A percentile compares a stretch with the other conserved stretches of the same genome.
Evolutionary conservation across 1,140 invertebrate genomes (phyloP).

Genomic region (Melanaphis sacchari): DNA sequence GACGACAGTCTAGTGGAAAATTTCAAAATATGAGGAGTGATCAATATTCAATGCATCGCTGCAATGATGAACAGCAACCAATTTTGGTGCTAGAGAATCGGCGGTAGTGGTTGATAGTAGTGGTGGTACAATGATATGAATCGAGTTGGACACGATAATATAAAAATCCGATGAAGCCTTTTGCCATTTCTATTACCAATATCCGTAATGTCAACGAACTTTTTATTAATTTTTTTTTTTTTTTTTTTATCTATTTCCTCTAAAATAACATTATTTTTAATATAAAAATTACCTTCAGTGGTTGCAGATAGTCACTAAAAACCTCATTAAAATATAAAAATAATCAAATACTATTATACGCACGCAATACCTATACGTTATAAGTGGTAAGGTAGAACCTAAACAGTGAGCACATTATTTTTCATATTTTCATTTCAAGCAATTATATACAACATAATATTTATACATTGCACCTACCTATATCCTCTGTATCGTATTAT

Average conservation of each 20-base stretch:
- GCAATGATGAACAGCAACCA: not conserved
- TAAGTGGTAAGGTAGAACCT: too few species aligned
- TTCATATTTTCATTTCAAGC: not conserved
- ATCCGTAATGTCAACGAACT: not conserved
- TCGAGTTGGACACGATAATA: not conserved
- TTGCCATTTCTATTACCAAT: not conserved
- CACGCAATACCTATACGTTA: not conserved
- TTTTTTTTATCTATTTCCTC: not conserved
- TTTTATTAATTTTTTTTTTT: not conserved
- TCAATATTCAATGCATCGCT: not conserved
- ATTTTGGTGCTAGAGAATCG: not conserved
- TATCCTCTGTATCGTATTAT: not conserved
- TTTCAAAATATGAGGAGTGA: not conserved
- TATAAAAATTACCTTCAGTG: not conserved
- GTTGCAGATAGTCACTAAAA: not conserved
- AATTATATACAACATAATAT: not conserved
- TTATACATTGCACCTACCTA: not conserved
- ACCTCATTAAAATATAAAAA: not conserved
- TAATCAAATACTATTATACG: slow-evolving; percentile 2
- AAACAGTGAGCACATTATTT: not conserved
- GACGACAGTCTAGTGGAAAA: not conserved
- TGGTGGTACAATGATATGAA: not conserved
- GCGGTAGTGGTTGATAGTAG: not conserved
- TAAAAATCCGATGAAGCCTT: slow-evolving; percentile 16
- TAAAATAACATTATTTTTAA: not conserved